Base-by-base conservation (phyloP, 2,113 vertebrate genomes). In the Lampris megalopsis region DNA sequence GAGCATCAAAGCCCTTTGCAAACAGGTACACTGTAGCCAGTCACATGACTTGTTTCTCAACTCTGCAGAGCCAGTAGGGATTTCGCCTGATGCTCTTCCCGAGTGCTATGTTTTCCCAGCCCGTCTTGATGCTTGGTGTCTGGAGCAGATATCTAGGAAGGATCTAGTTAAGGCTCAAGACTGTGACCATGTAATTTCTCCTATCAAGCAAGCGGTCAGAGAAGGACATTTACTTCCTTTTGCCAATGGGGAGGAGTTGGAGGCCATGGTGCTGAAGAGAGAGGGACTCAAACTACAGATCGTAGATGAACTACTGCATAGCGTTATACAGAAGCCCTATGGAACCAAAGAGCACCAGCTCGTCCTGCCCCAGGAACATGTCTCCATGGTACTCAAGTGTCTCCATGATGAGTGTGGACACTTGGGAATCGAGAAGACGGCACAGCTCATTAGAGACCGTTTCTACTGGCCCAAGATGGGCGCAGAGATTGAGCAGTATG, bases 381-480 rank as follows among this genome's bases (percentile, higher is more conserved):
- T 43, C 13, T 37, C 37, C 7, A 59, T 50, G 24, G 62, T 79
- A 3, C 9, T 67, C 36, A 47, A 9, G 40, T 63, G 62, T 38
- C 37, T 77, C 24, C 65, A 77, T 56, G 67, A 78, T 58, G 75
- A 65, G 4, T 38, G 24, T 11, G 65, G 75, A 4, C 59, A 62
- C 37, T 36, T 77, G 8, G 75, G 68, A 13, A 5, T 45, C 2
- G 75, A 71, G 0, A 71, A 41, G 49, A 78, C 75, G 0, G 35
- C 5, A 49, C 68, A 48, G 4, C 53, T 65, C 2, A 41, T 78
- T 6, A 37, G 35, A 58, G 37, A 61, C 47, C 4, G 61, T 7
- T 78, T 71, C 36, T 78, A 53, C 35, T 78, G 67, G 75, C 75
- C 68, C 0, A 71, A 64, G 50, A 71, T 78, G 68, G 49, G 50